phyloP scores from a whole-genome alignment of 1,140 invertebrate species.

The Rhopalosiphum padi region DNA sequence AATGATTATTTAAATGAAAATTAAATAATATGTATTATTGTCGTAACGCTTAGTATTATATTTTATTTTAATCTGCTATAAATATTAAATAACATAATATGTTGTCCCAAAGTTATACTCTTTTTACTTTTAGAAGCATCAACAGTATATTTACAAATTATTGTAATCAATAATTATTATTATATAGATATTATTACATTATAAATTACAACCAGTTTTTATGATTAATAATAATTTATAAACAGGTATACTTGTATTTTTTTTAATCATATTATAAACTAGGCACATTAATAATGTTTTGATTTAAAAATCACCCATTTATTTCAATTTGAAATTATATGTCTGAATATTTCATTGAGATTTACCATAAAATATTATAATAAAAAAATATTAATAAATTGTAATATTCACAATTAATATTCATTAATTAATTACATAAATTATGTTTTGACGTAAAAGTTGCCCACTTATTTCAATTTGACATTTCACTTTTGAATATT shows the following conservation, averaged over 20 bases:
- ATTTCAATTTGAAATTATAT: neutral
- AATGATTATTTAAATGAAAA: neutral
- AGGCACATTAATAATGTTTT: neutral
- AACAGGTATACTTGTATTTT: neutral
- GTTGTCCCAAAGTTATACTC: neutral
- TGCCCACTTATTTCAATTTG: neutral
- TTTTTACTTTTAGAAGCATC: neutral
- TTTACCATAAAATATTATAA: neutral
- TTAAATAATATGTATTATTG: neutral
- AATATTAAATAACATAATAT: neutral
- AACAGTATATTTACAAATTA: neutral
- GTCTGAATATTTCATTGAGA: neutral
- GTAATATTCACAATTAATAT: neutral
- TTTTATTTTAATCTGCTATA: neutral
- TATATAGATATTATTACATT: neutral
- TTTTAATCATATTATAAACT: neutral
- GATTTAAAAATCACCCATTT: neutral
- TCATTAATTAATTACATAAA: neutral
- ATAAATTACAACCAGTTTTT: neutral
- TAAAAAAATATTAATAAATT: too few relatives aligned
- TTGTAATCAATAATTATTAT: neutral
- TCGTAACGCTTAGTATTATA: neutral
- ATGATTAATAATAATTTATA: neutral
- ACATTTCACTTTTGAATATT: neutral
- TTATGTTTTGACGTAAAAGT: neutral